phyloP scores from a whole-genome alignment of 2,113 vertebrate genomes.

The Arizona elegans region DNA sequence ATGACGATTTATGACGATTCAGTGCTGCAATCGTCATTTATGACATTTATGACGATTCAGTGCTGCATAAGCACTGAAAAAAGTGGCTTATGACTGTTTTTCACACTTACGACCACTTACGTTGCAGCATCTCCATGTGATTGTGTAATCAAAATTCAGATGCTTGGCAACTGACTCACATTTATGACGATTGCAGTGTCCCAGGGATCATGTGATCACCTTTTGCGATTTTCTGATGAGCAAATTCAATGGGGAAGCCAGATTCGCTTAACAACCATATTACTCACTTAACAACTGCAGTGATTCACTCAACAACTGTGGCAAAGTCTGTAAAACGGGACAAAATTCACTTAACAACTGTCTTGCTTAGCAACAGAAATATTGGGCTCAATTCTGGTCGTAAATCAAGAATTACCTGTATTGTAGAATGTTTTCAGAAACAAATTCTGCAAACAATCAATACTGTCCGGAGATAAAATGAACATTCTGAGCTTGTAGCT shows the following conservation, averaged over 20 bases:
- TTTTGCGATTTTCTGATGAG: accelerated
- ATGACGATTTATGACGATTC: not conserved
- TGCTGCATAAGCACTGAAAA: too few species aligned
- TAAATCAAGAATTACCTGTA: not conserved
- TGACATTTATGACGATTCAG: too few species aligned
- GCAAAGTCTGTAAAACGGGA: not conserved
- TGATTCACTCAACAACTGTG: not conserved
- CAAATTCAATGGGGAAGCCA: not conserved
- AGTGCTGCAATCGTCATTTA: too few species aligned
- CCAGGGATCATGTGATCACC: not conserved
- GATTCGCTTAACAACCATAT: not conserved
- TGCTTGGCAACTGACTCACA: not conserved
- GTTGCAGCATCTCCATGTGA: not conserved
- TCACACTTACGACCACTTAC: not conserved
- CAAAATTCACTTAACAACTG: not conserved
- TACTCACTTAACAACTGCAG: not conserved
- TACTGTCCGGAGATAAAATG: not conserved
- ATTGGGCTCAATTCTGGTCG: not conserved
- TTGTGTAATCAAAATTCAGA: not conserved
- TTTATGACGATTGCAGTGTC: not conserved
- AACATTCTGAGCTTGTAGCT: not conserved
- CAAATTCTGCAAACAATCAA: not conserved
- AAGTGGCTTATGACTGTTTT: too few species aligned
- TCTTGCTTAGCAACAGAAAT: not conserved
- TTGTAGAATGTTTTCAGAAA: not conserved